These are phyloP conservation scores for Tribolium freemani DNA, from an alignment of 2,888 invertebrate species.

Conservation along the genomic window DNA sequence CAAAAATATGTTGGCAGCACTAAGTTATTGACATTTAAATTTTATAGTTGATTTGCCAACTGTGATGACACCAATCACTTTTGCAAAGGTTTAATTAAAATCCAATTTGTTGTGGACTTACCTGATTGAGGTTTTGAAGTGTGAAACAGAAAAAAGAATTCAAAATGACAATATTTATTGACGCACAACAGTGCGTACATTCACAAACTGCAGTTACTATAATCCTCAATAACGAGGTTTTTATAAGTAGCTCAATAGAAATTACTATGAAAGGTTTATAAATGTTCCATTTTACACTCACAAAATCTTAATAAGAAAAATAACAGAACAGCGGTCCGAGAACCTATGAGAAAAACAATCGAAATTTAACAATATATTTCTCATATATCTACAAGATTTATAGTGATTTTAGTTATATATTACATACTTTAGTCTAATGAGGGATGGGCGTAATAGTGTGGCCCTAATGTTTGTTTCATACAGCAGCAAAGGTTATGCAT, in stretches of 20 bases:
- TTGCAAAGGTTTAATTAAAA: no score
- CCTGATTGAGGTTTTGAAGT: not conserved
- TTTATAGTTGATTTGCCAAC: no score
- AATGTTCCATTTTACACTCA: constrained; percentile 60
- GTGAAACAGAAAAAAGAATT: constrained; percentile 36
- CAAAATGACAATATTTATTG: constrained; percentile 65
- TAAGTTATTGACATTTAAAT: no score
- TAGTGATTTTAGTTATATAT: constrained; percentile 63
- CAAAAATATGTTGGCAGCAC: no score
- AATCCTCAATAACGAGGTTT: constrained; percentile 55
- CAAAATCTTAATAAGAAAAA: constrained; percentile 54
- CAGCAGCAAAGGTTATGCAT: constrained; percentile 45
- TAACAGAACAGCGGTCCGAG: constrained; percentile 51
- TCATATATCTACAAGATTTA: constrained; percentile 67
- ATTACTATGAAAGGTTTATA: constrained; percentile 61
- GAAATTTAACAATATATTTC: constrained; percentile 67
- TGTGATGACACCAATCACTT: no score
- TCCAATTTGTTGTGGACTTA: no score
- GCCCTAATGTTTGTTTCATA: constrained; percentile 53
- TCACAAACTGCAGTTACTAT: constrained; percentile 61
- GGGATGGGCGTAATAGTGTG: constrained; percentile 57
- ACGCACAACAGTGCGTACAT: constrained; percentile 57
- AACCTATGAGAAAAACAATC: constrained; percentile 57
- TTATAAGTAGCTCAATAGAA: constrained; percentile 59
- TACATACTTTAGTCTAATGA: constrained; percentile 64